phyloP scores from a whole-genome alignment of 2,888 invertebrate species.

The Holacanthella duospinosa region DNA sequence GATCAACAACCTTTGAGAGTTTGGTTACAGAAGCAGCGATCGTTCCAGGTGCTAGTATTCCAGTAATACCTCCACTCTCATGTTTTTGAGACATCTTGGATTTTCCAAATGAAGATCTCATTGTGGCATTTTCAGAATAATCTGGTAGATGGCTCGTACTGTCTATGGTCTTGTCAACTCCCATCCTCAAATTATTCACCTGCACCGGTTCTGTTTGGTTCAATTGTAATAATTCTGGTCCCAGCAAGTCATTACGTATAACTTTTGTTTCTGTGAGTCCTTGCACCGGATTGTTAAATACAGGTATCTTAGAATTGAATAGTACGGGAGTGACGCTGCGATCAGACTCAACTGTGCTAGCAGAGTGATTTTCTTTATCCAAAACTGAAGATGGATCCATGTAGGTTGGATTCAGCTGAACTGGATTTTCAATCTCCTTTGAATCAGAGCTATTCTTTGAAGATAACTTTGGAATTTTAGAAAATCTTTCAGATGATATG shows the following conservation, averaged over 20 bases:
- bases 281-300: neutral
- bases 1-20: neutral
- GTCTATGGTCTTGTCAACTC: neutral
- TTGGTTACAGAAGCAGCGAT: neutral
- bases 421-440: too few species aligned
- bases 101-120: slow-evolving; percentile 2
- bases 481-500: too few species aligned
- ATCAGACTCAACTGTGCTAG: too few species aligned
- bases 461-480: too few species aligned
- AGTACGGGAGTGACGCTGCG: too few species aligned
- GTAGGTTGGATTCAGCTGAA: too few species aligned
- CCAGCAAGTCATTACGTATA: neutral
- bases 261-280: neutral
- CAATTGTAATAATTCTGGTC: too few species aligned
- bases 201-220: neutral
- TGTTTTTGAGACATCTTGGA: neutral
- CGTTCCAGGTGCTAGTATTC: neutral
- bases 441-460: too few species aligned
- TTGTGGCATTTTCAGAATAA: too few species aligned
- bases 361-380: too few species aligned
- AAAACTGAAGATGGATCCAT: too few species aligned
- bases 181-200: neutral
- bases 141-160: too few species aligned
- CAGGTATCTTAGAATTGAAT: neutral
- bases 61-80: neutral